A percentile compares a stretch with the other conserved stretches of the same genome.
Conservation (phyloP, 1,140 invertebrate species). For the Elysia chlorotica region DNA sequence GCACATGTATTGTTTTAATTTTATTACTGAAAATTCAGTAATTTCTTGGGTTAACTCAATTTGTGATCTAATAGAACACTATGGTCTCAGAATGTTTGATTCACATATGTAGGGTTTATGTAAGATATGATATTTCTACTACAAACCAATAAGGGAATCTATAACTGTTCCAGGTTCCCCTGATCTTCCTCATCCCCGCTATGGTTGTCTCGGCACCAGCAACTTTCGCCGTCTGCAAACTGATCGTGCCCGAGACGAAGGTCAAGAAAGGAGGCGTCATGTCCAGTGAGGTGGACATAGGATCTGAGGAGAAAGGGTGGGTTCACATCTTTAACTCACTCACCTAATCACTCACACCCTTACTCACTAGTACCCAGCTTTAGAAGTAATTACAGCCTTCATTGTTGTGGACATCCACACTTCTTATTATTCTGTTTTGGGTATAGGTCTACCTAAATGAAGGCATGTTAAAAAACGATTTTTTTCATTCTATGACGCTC, state of each 20-base stretch:
- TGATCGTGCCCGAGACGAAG: constrained; percentile 82
- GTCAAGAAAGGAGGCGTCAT: constrained; percentile 8
- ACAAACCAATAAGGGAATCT: too few relatives aligned
- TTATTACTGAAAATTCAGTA: too few relatives aligned
- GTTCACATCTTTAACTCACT: background rate
- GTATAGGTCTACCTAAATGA: too few relatives aligned
- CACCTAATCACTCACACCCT: background rate
- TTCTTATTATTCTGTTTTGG: background rate
- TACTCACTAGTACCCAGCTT: background rate
- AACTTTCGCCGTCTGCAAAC: constrained; percentile 84
- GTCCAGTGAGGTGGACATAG: background rate
- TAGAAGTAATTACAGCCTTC: background rate
- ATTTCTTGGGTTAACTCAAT: too few relatives aligned
- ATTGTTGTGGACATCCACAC: background rate
- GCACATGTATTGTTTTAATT: too few relatives aligned
- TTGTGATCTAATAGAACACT: too few relatives aligned
- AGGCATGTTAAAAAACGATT: background rate
- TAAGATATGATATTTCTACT: too few relatives aligned
- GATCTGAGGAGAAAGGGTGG: background rate
- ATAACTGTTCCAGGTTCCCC: constrained; percentile 50
- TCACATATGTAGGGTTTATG: too few relatives aligned
- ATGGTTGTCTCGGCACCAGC: constrained; percentile 95
- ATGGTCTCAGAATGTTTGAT: too few relatives aligned
- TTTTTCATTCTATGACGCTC: too few relatives aligned
- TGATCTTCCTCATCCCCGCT: constrained; percentile 74